These are phyloP conservation scores for Diglossa cyanea DNA, from an alignment of 2,797 vertebrate species.

Conservation along the genomic window DNA sequence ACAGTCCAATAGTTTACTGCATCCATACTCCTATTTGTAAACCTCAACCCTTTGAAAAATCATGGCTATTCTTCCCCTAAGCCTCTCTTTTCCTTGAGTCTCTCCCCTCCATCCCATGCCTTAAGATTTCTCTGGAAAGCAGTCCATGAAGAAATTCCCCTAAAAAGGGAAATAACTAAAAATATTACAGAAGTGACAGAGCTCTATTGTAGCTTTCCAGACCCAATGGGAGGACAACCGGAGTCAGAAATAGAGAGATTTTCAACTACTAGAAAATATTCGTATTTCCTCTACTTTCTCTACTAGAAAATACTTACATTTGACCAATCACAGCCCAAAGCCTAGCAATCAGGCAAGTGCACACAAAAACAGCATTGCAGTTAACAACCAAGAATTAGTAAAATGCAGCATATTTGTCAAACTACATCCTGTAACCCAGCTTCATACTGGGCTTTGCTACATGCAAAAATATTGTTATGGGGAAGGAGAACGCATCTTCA, in stretches of 20 bases:
- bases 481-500: not conserved
- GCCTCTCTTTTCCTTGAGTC: not conserved
- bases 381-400: not conserved
- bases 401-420: not conserved
- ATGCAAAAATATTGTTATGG: not conserved
- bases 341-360: not conserved
- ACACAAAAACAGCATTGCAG: not conserved
- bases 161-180: not conserved
- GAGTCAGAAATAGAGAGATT: not conserved
- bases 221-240: not conserved
- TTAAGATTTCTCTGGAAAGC: not conserved
- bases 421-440: not conserved
- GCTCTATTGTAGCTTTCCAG: not conserved
- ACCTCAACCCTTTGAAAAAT: not conserved
- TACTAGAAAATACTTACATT: not conserved
- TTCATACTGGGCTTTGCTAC: not conserved
- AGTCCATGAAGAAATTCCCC: not conserved
- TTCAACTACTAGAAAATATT: not conserved
- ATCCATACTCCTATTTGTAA: not conserved
- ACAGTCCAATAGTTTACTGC: not conserved
- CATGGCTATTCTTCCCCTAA: not conserved
- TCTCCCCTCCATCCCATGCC: not conserved
- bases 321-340: not conserved
- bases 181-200: not conserved
- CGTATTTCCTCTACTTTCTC: not conserved